Base-by-base conservation (phyloP, 2,797 vertebrate genomes). In the Zalophus californianus region DNA sequence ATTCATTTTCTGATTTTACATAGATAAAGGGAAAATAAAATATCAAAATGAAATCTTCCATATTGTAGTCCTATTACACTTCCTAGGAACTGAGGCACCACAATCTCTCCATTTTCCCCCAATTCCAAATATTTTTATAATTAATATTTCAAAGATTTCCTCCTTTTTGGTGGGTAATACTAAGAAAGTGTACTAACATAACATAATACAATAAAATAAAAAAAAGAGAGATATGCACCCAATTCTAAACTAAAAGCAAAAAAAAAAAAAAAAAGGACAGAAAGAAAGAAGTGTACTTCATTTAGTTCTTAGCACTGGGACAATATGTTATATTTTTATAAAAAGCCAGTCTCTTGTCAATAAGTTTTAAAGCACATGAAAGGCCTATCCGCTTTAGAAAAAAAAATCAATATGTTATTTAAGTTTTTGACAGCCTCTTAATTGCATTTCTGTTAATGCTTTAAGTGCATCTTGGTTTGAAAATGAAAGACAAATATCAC, bases 371-470 rank as follows among this genome's bases (percentile, higher is more conserved):
- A 62, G 5, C 29, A 72, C 4, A 73, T 66, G 66, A 60, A 91
- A 92, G 25, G 2, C 14, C 12, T 16, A 70, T 68, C 5, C 41
- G 10, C 35, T 92, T 83, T 6, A 70, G 15, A 75, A 12, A 72
- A 84, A 91, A 88, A 78, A 90, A 70, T 66, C 20, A 80, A 15
- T 85, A 64, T 29, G 20, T 70, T 48, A 20, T 25, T 16, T 16
- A 48, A 50, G 21, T 35, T 83, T 85, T 77, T 64, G 94, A 79
- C 15, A 83, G 44, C 10, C 7, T 80, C 20, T 29, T 97, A 90
- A 83, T 58, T 96, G 23, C 27, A 82, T 83, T 94, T 86, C 21
- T 56, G 38, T 90, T 41, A 70, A 82, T 94, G 29, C 13, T 86
- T 85, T 86, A 77, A 70, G 60, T 70, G 27, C 8, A 60, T 21